A percentile compares a stretch with the other conserved stretches of the same genome.
Conservation (phyloP, 92 coral and sea anemone species). For the Micromussa lordhowensis region DNA sequence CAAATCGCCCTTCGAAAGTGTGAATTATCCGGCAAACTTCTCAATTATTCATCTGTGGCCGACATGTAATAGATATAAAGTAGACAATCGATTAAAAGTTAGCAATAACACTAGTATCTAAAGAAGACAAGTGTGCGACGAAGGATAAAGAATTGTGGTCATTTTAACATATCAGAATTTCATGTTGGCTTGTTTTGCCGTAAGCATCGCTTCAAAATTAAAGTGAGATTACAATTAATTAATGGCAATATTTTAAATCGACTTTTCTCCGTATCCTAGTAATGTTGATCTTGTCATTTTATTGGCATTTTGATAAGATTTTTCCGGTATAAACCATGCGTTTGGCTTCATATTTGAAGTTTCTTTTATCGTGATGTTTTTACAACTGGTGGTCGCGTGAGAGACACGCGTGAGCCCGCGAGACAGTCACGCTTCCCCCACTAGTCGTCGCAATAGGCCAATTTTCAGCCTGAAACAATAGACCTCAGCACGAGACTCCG, state of each 20-base stretch:
- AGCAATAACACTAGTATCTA: background rate
- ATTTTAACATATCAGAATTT: background rate
- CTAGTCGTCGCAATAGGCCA: no score
- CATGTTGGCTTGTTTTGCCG: background rate
- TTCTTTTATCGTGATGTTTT: background rate
- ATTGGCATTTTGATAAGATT: background rate
- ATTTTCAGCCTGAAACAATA: no score
- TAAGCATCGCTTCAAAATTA: background rate
- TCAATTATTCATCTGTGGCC: background rate
- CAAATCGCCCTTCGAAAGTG: background rate
- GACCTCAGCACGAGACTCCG: no score
- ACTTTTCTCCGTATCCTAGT: background rate
- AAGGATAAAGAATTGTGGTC: background rate
- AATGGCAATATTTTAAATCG: slow-evolving; percentile 17
- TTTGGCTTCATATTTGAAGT: background rate
- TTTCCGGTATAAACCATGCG: slow-evolving; percentile 2
- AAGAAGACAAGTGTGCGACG: slow-evolving; percentile 15
- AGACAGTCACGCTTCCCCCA: no score
- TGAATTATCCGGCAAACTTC: background rate
- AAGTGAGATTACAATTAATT: background rate
- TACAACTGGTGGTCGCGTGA: no score
- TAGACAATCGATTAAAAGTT: background rate
- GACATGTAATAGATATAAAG: background rate
- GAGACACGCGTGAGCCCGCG: no score
- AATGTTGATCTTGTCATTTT: background rate